These are phyloP conservation scores for Platichthys flesus DNA, from an alignment of 2,113 vertebrate species.

Conservation along the genomic window DNA sequence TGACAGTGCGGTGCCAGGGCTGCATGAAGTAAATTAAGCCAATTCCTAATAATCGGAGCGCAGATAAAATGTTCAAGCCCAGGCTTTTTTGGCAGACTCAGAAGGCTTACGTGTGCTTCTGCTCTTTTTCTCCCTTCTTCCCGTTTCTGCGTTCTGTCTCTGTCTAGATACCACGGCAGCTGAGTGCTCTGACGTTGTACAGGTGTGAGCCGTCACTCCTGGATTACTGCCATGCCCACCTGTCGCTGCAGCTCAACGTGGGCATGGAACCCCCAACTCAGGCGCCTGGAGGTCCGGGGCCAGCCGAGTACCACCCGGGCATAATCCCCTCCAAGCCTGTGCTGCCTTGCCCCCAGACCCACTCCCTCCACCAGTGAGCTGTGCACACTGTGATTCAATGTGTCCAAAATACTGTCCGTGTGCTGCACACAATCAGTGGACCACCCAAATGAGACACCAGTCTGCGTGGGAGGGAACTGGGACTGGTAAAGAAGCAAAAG, in stretches of 20 bases:
- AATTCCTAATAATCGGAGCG: conserved; percentile 59
- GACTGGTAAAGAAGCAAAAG: conserved; percentile 59
- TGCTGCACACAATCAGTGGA: conserved; percentile 44
- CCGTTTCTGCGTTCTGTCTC: conserved; percentile 22
- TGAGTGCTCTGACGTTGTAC: conserved; percentile 76
- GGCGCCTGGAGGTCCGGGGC: conserved; percentile 60
- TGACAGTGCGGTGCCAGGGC: conserved; percentile 49
- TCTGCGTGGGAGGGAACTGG: conserved; percentile 55
- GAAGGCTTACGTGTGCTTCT: conserved; percentile 21
- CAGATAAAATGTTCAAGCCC: conserved; percentile 34
- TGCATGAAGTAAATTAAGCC: conserved; percentile 64
- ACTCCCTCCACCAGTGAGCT: conserved; percentile 72
- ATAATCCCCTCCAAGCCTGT: conserved; percentile 65
- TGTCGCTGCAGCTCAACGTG: conserved; percentile 71
- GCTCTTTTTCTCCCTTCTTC: conserved; percentile 25
- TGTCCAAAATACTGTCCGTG: conserved; percentile 37
- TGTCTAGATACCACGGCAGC: conserved; percentile 72
- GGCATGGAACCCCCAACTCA: conserved; percentile 62
- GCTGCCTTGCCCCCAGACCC: conserved; percentile 70
- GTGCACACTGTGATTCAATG: conserved; percentile 46
- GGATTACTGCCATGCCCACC: conserved; percentile 79
- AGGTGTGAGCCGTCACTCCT: conserved; percentile 77
- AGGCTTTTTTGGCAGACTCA: conserved; percentile 34
- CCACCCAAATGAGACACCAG: conserved; percentile 36
- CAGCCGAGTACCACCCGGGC: conserved; percentile 55